Evolutionary conservation across 2,888 invertebrate genomes (phyloP), one percentile per base, ranked within the genome.

Genomic region (Sarcophaga carnaria): DNA sequence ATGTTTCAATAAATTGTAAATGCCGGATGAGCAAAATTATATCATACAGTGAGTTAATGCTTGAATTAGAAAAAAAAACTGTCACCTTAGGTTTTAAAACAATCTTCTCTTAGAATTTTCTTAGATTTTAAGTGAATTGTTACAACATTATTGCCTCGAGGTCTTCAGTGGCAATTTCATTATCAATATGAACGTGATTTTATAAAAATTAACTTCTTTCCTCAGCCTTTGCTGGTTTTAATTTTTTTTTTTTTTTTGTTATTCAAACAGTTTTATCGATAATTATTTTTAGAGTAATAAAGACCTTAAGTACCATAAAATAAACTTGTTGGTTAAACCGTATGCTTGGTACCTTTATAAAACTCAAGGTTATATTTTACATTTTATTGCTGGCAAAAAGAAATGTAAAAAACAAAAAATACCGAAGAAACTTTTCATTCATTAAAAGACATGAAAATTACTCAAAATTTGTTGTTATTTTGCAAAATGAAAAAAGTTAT

Each of bases 251-350:
- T 4, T 49, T 4, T 11, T 12, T 12, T 54, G 14, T 54, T 54
- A 54, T 6, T 8, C 25, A 37, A 66, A 37, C n/a, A 37, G 66
- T 66, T 66, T 66, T 66, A 37, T 66, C 66, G 66, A 66, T 66
- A 66, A 66, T 37, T 66, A 66, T 66, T 37, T 66, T 66, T 66
- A 66, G 66, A 5, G 27, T 14, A 37, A 8, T 37, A 37, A 37
- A 10, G 37, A 37, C 37, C 8, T 37, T 37, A 4, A 63, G 5
- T 12, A 25, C 22, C 25, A 25, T 63, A 63, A 25, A 8, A 37
- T 10, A 27, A 66, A 37, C 66, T 37, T 66, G 17, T 17, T 11
- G 37, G 14, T 17, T 27, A 27, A 66, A 17, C 17, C 14, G 2
- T 27, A 14, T 64, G 66, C 14, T 27, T 66, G 66, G 66, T 37